Percentiles rank a stretch among this genome's conserved stretches.
phyloP scores from a whole-genome alignment of 2,113 vertebrate genomes.

The Xenopus borealis region DNA sequence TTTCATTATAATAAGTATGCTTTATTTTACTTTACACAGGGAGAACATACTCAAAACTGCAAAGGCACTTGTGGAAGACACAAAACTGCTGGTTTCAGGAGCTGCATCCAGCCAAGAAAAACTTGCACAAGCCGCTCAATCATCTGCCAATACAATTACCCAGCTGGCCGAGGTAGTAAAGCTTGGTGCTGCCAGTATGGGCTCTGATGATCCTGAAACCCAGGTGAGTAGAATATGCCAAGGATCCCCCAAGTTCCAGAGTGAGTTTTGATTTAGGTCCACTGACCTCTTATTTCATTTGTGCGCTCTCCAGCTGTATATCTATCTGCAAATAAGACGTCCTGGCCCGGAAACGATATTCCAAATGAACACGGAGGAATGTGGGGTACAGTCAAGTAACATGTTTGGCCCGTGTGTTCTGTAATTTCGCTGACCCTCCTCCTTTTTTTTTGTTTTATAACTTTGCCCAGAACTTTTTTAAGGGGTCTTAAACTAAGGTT shows the following conservation, averaged over 20 bases:
- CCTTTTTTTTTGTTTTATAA: neutral
- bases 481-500: neutral
- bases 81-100: constrained; percentile 91
- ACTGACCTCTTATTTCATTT: constrained; percentile 30
- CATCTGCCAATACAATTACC: constrained; percentile 94
- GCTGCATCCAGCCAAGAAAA: constrained; percentile 94
- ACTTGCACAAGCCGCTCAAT: constrained; percentile 92
- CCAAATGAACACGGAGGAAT: constrained; percentile 18
- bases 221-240: constrained; percentile 71
- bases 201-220: constrained; percentile 91
- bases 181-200: constrained; percentile 89
- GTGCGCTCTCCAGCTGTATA: constrained; percentile 40
- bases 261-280: neutral
- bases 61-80: constrained; percentile 96
- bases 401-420: constrained; percentile 40
- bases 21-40: constrained; percentile 61
- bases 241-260: neutral
- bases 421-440: constrained; percentile 1
- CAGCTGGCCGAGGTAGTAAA: constrained; percentile 96
- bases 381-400: constrained; percentile 37
- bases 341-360: constrained; percentile 24
- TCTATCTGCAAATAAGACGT: constrained; percentile 44
- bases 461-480: constrained; percentile 1
- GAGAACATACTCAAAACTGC: constrained; percentile 98
- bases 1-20: no score